phyloP scores from a whole-genome alignment of 2,888 invertebrate species.

The Acleris laterana region DNA sequence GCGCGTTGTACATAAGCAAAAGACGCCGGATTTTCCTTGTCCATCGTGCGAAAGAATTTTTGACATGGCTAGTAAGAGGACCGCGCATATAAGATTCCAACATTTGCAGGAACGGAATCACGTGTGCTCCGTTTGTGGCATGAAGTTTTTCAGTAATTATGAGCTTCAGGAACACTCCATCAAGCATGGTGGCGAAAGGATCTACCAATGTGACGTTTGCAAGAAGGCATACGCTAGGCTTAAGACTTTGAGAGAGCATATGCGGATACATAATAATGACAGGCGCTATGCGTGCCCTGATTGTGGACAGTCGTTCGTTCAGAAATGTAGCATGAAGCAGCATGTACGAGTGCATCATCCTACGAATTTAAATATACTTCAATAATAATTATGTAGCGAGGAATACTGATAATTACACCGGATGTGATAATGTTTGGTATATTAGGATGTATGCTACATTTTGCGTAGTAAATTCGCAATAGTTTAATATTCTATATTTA shows the following conservation, averaged over 20 bases:
- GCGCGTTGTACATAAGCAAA: constrained; percentile 68
- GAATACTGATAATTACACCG: too few relatives aligned
- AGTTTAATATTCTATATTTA: background rate
- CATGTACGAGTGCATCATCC: constrained; percentile 78
- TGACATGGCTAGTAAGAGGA: constrained; percentile 71
- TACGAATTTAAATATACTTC: constrained; percentile 44
- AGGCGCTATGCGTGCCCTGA: constrained; percentile 70
- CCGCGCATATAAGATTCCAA: constrained; percentile 71
- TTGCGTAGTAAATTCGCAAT: too few relatives aligned
- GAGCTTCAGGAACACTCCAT: constrained; percentile 82
- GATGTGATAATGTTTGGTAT: too few relatives aligned
- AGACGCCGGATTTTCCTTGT: constrained; percentile 72
- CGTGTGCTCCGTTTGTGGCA: constrained; percentile 77
- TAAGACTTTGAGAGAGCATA: constrained; percentile 76
- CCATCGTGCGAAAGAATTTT: constrained; percentile 74
- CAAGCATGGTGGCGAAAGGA: constrained; percentile 81
- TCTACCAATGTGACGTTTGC: constrained; percentile 82
- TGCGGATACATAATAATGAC: constrained; percentile 77
- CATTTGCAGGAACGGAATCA: constrained; percentile 78
- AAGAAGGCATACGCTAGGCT: constrained; percentile 76
- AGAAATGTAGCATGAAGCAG: constrained; percentile 75
- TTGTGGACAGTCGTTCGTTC: constrained; percentile 74
- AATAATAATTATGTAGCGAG: too few relatives aligned
- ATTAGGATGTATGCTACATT: too few relatives aligned
- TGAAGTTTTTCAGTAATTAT: constrained; percentile 82